A percentile compares a stretch with the other conserved stretches of the same genome.
Evolutionary conservation across 2,888 invertebrate genomes (phyloP).

Genomic region (Andrena hattorfiana): DNA sequence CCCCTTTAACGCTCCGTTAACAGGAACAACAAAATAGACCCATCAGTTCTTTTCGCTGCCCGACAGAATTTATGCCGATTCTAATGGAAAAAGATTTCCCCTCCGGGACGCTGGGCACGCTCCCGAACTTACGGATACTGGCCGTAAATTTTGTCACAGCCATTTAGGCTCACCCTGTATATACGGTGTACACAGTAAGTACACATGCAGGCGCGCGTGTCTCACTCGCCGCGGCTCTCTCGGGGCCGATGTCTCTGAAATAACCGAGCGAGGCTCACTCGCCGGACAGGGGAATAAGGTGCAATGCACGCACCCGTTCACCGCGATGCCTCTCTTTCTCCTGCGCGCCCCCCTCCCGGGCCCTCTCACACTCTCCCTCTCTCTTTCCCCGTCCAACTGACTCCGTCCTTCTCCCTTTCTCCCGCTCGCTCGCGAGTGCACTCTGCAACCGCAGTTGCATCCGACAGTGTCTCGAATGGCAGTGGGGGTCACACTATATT

Average conservation of each 20-base stretch:
- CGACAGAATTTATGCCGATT: too few species aligned
- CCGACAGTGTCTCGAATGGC: slow-evolving; percentile 77
- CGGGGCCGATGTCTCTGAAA: slow-evolving; percentile 76
- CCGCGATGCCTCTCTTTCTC: slow-evolving; percentile 50
- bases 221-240: slow-evolving; percentile 59
- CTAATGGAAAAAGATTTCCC: too few species aligned
- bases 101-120: too few species aligned
- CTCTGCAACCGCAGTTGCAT: slow-evolving; percentile 72
- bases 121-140: too few species aligned
- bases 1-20: too few species aligned
- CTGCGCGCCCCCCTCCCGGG: slow-evolving; percentile 18
- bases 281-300: slow-evolving; percentile 74
- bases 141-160: neutral
- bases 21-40: too few species aligned
- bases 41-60: too few species aligned
- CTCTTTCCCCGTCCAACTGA: slow-evolving; percentile 24
- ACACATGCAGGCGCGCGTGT: slow-evolving; percentile 21
- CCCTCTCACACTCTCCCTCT: neutral
- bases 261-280: slow-evolving; percentile 74
- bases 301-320: slow-evolving; percentile 75
- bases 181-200: slow-evolving; percentile 2
- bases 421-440: slow-evolving; percentile 34
- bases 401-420: slow-evolving; percentile 23
- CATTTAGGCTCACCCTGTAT: slow-evolving; percentile 24
- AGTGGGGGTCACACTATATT: slow-evolving; percentile 85